Conservation (phyloP, 2,113 vertebrate genomes). For the Mirounga angustirostris region DNA sequence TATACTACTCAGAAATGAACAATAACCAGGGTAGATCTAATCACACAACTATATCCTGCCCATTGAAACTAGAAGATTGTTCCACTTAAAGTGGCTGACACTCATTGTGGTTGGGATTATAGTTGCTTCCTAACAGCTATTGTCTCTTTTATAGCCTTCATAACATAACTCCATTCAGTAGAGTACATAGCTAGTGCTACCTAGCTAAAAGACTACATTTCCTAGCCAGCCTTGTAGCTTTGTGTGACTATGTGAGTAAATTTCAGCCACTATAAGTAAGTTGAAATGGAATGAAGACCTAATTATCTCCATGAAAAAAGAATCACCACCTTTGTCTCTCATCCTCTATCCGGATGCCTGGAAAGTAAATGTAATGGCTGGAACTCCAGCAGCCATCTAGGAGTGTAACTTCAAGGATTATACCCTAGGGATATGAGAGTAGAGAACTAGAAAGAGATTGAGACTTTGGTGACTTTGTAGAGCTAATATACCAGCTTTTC, state of each 20-base stretch:
- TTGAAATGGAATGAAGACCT: background rate
- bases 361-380: background rate
- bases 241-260: background rate
- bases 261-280: background rate
- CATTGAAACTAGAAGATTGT: background rate
- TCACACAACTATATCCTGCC: background rate
- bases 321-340: background rate
- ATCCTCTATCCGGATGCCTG: background rate
- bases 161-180: background rate
- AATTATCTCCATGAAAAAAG: background rate
- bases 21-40: background rate
- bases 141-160: background rate
- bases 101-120: background rate
- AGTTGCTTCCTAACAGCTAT: background rate
- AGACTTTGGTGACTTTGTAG: background rate
- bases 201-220: constrained; percentile 4
- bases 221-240: background rate
- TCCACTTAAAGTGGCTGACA: background rate
- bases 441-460: background rate
- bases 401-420: background rate
- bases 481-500: background rate
- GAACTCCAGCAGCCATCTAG: background rate
- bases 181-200: background rate
- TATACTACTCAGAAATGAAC: background rate
- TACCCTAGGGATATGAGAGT: background rate